A percentile compares a stretch with the other conserved stretches of the same genome.
These are phyloP conservation scores for Falco biarmicus DNA, from an alignment of 2,797 vertebrate species.

Conservation along the genomic window DNA sequence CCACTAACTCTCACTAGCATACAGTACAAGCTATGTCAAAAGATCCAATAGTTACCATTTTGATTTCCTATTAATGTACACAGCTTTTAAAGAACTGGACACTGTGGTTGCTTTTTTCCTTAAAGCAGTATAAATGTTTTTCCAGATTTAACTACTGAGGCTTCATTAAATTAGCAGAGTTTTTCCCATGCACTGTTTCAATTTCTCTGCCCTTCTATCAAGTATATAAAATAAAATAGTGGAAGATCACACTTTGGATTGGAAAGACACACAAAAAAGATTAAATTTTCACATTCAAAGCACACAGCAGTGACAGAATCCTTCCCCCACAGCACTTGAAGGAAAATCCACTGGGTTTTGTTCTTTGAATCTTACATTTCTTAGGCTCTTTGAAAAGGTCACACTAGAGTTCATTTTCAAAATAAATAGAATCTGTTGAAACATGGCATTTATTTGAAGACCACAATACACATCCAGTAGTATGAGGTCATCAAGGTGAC, in stretches of 20 bases:
- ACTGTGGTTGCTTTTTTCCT: background rate
- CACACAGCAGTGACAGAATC: background rate
- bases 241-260: background rate
- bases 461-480: background rate
- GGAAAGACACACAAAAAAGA: background rate
- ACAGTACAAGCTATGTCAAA: background rate
- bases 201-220: background rate
- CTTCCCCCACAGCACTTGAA: background rate
- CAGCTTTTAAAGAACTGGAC: background rate
- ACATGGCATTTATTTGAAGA: background rate
- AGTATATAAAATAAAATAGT: background rate
- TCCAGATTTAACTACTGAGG: background rate
- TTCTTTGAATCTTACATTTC: background rate
- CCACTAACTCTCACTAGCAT: background rate
- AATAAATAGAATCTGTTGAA: background rate
- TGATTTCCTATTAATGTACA: background rate
- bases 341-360: background rate
- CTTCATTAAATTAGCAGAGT: background rate
- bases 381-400: background rate
- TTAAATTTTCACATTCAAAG: background rate
- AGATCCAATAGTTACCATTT: background rate
- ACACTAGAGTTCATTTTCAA: background rate
- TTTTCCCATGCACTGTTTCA: background rate
- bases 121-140: background rate
- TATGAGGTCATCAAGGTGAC: background rate